phyloP scores from a whole-genome alignment of 2,797 vertebrate genomes.

The Periparus ater region DNA sequence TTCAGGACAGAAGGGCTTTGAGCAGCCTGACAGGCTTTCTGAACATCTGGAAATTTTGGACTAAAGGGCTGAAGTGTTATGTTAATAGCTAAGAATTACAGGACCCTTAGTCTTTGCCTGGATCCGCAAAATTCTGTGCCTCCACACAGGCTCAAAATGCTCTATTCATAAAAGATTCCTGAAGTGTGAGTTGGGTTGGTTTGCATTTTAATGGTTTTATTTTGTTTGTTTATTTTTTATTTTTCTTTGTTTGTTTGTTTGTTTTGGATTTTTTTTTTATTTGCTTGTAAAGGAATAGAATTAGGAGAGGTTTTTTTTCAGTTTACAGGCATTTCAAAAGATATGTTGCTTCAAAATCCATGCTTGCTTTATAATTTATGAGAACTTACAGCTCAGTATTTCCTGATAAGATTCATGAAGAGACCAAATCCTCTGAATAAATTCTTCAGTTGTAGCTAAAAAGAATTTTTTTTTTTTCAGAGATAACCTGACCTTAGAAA shows the following conservation, averaged over 20 bases:
- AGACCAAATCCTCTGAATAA: neutral
- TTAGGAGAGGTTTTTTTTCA: neutral
- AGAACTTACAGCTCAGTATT: constrained; percentile 28
- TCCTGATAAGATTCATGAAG: constrained; percentile 10
- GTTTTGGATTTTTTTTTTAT: neutral
- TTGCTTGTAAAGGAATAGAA: neutral
- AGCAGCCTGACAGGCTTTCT: neutral
- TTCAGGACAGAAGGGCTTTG: neutral
- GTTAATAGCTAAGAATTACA: neutral
- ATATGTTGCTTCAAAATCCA: neutral
- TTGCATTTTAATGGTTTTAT: neutral
- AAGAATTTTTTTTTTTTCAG: neutral
- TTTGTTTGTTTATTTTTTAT: no score
- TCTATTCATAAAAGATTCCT: neutral
- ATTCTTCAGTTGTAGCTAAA: constrained; percentile 4
- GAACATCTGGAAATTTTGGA: constrained; percentile 31
- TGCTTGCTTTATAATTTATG: constrained; percentile 55
- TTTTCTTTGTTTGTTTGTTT: neutral
- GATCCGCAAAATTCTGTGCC: neutral
- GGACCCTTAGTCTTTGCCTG: neutral
- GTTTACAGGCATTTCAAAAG: constrained; percentile 9
- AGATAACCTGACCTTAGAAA: neutral
- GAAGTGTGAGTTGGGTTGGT: neutral
- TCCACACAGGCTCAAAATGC: neutral
- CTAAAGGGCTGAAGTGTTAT: neutral